Percentiles rank a stretch among this genome's conserved stretches.
Evolutionary conservation across 2,888 invertebrate species (phyloP).

Genomic region (Odontocerum albicorne): DNA sequence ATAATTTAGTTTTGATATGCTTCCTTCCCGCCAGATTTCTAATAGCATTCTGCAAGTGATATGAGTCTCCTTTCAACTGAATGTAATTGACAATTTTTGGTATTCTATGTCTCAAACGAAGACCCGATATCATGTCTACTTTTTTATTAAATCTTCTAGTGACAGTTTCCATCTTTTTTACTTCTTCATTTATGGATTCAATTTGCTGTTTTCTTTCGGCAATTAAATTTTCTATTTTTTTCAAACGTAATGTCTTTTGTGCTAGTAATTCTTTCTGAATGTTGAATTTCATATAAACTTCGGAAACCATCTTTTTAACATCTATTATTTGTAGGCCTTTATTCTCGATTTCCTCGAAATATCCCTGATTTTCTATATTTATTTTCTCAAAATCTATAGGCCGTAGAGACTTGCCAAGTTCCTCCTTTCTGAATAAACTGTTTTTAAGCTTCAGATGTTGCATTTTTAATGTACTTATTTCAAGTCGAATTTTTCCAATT

Average conservation of each 20-base stretch:
- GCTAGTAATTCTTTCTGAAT: slow-evolving; percentile 16
- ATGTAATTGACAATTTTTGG: slow-evolving; percentile 20
- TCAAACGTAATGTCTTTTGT: slow-evolving; percentile 9
- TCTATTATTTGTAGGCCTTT: slow-evolving; percentile 56
- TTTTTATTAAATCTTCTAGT: slow-evolving; percentile 13
- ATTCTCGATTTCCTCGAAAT: slow-evolving; percentile 54
- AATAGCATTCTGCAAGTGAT: slow-evolving; percentile 15
- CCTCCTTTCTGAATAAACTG: slow-evolving; percentile 57
- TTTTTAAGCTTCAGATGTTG: slow-evolving; percentile 57
- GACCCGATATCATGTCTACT: not conserved
- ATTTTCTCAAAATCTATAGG: slow-evolving; percentile 67
- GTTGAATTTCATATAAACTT: slow-evolving; percentile 13
- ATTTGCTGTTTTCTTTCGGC: slow-evolving; percentile 10
- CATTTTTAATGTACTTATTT: slow-evolving; percentile 58
- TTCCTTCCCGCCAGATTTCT: no score
- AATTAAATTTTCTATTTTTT: slow-evolving; percentile 10
- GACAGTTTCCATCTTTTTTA: slow-evolving; percentile 1
- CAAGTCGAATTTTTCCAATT: slow-evolving; percentile 60
- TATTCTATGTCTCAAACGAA: slow-evolving; percentile 6
- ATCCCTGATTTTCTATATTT: slow-evolving; percentile 61
- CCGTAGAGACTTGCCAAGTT: slow-evolving; percentile 60
- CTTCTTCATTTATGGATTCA: slow-evolving; percentile 2
- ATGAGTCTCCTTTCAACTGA: slow-evolving; percentile 8
- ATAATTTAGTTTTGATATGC: no score
- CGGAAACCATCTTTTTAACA: slow-evolving; percentile 57